phyloP scores from a whole-genome alignment of 2,797 vertebrate species.

The Amphiprion clarkii region DNA sequence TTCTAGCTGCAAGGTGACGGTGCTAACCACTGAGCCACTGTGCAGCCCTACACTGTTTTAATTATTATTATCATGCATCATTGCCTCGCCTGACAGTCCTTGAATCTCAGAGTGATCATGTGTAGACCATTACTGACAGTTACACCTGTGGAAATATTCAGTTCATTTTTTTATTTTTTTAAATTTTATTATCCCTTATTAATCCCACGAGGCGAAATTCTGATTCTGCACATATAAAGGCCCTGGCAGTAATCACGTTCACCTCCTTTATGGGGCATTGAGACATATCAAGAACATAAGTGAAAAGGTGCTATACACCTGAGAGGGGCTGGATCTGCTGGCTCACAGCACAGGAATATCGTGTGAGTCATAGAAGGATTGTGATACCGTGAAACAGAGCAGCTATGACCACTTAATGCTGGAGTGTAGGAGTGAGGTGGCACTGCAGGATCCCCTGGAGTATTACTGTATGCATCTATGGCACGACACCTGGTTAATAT shows the following conservation, averaged over 20 bases:
- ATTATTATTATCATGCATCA: too few species aligned
- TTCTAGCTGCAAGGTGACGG: too few species aligned
- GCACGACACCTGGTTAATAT: conserved; percentile 33
- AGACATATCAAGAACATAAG: not conserved
- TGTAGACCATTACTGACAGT: too few species aligned
- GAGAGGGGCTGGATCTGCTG: not conserved
- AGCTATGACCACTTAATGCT: not conserved
- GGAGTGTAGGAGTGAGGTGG: not conserved
- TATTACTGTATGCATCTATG: conserved; percentile 5
- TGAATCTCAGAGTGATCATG: too few species aligned
- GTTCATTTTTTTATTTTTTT: not conserved
- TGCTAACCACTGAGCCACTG: too few species aligned
- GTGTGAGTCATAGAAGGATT: not conserved
- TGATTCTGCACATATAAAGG: not conserved
- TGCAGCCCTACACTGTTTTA: too few species aligned
- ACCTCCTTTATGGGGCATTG: not conserved
- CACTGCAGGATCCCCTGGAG: conserved; percentile 1
- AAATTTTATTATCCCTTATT: too few species aligned
- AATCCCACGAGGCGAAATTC: too few species aligned
- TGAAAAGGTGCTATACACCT: not conserved
- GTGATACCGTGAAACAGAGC: not conserved
- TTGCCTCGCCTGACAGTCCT: too few species aligned
- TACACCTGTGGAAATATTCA: too few species aligned
- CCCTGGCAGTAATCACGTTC: not conserved
- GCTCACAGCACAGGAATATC: not conserved